These are phyloP conservation scores for Lycocerus yunnanus DNA, from an alignment of 2,888 invertebrate genomes.

Conservation along the genomic window DNA sequence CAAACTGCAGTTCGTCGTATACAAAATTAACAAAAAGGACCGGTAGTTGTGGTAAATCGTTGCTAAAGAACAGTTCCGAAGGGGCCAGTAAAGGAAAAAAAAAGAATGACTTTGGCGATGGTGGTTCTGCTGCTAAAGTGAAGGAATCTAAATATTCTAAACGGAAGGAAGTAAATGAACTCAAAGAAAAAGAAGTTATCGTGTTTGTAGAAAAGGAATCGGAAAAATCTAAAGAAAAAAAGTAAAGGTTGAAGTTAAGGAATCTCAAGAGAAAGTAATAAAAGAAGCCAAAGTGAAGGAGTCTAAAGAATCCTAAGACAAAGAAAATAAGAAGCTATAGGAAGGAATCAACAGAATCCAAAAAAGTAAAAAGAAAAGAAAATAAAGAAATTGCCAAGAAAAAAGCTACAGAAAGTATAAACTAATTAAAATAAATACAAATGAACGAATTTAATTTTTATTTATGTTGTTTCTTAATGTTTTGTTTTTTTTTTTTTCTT, in stretches of 20 bases:
- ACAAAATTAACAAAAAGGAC: background rate
- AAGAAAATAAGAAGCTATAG: background rate
- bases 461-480: too few relatives aligned
- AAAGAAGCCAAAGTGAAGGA: background rate
- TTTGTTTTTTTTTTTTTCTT: too few relatives aligned
- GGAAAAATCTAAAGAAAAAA: background rate
- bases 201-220: background rate
- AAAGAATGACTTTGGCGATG: background rate
- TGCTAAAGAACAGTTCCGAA: background rate
- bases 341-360: background rate
- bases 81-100: background rate
- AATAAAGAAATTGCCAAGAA: background rate
- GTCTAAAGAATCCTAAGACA: background rate
- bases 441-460: too few relatives aligned
- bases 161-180: background rate
- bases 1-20: background rate
- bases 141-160: background rate
- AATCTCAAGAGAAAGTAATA: background rate
- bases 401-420: background rate
- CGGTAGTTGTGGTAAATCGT: background rate
- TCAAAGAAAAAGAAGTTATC: too few relatives aligned
- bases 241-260: background rate
- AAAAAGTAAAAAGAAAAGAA: background rate
- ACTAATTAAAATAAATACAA: background rate
- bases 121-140: background rate